phyloP scores from a whole-genome alignment of 2,797 vertebrate genomes.

The Neopelma chrysocephalum region DNA sequence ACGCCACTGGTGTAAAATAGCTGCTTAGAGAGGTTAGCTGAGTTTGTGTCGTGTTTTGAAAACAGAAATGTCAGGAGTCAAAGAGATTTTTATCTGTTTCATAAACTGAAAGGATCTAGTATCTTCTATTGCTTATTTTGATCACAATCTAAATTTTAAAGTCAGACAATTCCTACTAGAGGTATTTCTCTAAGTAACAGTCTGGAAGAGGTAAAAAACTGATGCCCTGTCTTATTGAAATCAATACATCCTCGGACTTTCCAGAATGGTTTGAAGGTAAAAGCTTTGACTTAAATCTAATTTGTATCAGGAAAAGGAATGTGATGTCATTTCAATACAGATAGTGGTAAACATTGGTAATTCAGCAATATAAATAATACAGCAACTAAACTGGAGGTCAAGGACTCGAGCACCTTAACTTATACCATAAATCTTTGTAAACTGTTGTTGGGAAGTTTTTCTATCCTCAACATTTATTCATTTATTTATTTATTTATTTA shows the following conservation, averaged over 20 bases:
- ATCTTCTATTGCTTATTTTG: not conserved
- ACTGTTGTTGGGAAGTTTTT: not conserved
- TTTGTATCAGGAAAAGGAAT: slow-evolving; percentile 6
- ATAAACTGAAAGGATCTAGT: not conserved
- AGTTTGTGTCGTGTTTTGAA: not conserved
- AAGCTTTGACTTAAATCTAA: slow-evolving; percentile 12
- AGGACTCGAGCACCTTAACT: not conserved
- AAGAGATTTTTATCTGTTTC: not conserved
- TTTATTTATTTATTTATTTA: not conserved
- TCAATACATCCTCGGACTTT: not conserved
- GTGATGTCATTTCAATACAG: not conserved
- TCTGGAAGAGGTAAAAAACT: not conserved
- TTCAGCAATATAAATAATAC: not conserved
- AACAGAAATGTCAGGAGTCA: not conserved
- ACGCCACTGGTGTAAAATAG: not conserved
- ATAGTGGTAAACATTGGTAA: not conserved
- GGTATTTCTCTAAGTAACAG: not conserved
- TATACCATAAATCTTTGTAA: not conserved
- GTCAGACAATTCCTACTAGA: not conserved
- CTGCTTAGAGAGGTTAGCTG: not conserved
- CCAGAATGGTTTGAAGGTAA: not conserved
- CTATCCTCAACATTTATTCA: not conserved
- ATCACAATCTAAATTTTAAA: not conserved
- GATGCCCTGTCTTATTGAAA: not conserved
- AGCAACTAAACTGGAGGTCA: not conserved